Percentiles rank a stretch among this genome's conserved stretches.
Conservation (phyloP, 2,888 invertebrate species). For the Cantharis nigra region DNA sequence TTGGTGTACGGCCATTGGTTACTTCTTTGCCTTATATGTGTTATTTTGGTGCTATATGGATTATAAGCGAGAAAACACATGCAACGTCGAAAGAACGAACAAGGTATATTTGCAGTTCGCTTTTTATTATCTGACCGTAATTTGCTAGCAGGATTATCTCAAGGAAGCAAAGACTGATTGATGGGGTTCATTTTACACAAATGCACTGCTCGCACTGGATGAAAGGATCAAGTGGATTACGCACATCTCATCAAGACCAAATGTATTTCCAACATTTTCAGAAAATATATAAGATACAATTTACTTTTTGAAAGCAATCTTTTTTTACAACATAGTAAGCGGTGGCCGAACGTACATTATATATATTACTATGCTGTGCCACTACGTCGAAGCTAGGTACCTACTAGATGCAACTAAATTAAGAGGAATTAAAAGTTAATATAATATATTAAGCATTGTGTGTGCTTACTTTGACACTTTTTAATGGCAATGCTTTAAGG, state of each 20-base stretch:
- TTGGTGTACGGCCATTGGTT: constrained; percentile 25
- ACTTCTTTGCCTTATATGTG: constrained; percentile 4
- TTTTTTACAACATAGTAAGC: background rate
- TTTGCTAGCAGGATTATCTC: constrained; percentile 13
- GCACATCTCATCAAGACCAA: constrained; percentile 2
- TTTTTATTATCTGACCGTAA: constrained; percentile 19
- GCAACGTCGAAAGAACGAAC: constrained; percentile 7
- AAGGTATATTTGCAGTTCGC: constrained; percentile 18
- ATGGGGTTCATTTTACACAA: constrained; percentile 18
- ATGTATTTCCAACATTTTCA: background rate
- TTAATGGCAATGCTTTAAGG: constrained; percentile 33
- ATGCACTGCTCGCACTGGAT: constrained; percentile 28
- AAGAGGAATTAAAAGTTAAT: background rate
- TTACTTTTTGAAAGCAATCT: background rate
- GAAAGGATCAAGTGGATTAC: constrained; percentile 15
- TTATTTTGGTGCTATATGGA: constrained; percentile 14
- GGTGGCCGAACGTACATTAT: background rate
- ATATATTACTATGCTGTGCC: no score
- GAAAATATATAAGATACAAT: background rate
- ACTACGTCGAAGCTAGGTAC: no score
- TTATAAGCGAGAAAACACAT: constrained; percentile 14
- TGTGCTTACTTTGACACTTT: constrained; percentile 49
- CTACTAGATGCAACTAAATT: background rate
- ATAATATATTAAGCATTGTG: constrained; percentile 43
- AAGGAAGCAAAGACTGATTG: constrained; percentile 12